Evolutionary conservation across 2,113 vertebrate species (phyloP).

Genomic region (Mus musculus): GRCm39 chr5:127702501-127703000

Average conservation of each 20-base stretch:
- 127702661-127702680: too few relatives aligned
- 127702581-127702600: not conserved
- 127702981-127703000: not conserved
- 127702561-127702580: not conserved
- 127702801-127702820: not conserved
- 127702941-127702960: not conserved
- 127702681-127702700: too few relatives aligned
- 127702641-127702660: too few relatives aligned
- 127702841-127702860: not conserved
- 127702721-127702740: too few relatives aligned
- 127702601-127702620: too few relatives aligned
- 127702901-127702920: not conserved
- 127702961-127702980: not conserved
- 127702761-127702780: too few relatives aligned
- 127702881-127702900: not conserved
- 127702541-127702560: not conserved
- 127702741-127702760: too few relatives aligned
- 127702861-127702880: not conserved
- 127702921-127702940: not conserved
- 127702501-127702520: not conserved
- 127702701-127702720: too few relatives aligned
- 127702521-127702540: not conserved
- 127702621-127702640: too few relatives aligned
- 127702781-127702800: not conserved
- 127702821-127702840: not conserved